These are phyloP conservation scores for Drosophila stalkeri DNA, from an alignment of 2,888 invertebrate genomes.

Conservation along the genomic window DNA sequence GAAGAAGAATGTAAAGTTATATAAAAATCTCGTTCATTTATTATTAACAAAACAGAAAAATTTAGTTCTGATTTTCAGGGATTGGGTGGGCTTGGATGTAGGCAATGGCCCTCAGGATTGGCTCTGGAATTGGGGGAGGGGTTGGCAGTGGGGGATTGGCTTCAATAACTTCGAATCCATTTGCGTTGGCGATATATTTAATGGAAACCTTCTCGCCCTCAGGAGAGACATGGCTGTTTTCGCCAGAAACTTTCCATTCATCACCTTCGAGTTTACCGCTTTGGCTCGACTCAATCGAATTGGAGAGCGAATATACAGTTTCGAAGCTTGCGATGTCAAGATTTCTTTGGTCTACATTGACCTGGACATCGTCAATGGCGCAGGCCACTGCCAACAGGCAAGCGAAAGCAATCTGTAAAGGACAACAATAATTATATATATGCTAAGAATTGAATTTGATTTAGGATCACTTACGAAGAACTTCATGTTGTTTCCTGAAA, in stretches of 20 bases:
- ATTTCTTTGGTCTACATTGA: slow-evolving; percentile 51
- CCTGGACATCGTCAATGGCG: slow-evolving; percentile 61
- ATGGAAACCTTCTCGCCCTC: slow-evolving; percentile 66
- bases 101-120: slow-evolving; percentile 54
- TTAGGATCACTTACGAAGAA: slow-evolving; percentile 57
- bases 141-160: slow-evolving; percentile 78
- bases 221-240: slow-evolving; percentile 62
- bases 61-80: slow-evolving; percentile 31
- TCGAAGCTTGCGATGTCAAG: slow-evolving; percentile 65
- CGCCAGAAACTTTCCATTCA: slow-evolving; percentile 52
- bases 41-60: slow-evolving; percentile 27
- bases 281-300: not conserved
- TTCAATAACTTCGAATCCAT: slow-evolving; percentile 63
- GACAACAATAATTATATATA: not conserved
- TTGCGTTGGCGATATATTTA: slow-evolving; percentile 67
- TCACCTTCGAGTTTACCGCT: slow-evolving; percentile 46
- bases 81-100: slow-evolving; percentile 64
- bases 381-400: slow-evolving; percentile 74
- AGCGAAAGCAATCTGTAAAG: slow-evolving; percentile 72
- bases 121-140: slow-evolving; percentile 75
- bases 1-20: too few relatives aligned
- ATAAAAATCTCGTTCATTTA: slow-evolving; percentile 33
- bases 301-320: not conserved
- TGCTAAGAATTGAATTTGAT: not conserved
- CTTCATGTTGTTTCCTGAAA: slow-evolving; percentile 64